Base-by-base conservation (phyloP, 2,888 invertebrate species). In the Fragum sueziense region DNA sequence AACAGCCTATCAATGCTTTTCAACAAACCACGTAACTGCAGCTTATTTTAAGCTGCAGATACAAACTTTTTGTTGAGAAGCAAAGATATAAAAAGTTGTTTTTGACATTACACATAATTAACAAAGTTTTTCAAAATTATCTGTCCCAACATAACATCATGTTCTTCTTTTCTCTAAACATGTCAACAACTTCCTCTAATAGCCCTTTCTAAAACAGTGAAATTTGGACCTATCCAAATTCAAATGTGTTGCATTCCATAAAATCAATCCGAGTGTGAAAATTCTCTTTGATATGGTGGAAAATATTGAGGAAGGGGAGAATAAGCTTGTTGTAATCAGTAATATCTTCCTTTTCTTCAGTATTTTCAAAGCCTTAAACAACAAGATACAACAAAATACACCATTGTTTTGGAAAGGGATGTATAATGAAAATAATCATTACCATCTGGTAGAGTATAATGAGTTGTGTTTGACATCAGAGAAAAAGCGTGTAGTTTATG, bases 391-490 rank as follows among this genome's bases (percentile, higher is more conserved):
- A 3, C n/a, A 6, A 3, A 47, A 47, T n/a, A 20, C 6, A 47
- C 20, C 20, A 47, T 3, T 6, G 6, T 47, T 6, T 47, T 17
- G n/a, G n/a, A n/a, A n/a, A n/a, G n/a, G n/a, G n/a, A n/a, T n/a
- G n/a, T 41, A 11, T 9, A 17, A 52, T 52, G 22, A n/a, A 52
- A 52, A 52, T 52, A 11, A 11, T 22, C 25, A 82, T 73, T 78
- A 93, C 93, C 93, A 88, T 83, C 74, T 37, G 93, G 93, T 6
- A 93, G 71, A 29, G 67, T 47, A 82, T 93, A 93, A 3, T 85
- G 33, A 22, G 83, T 84, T 17, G 79, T 68, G 29, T 88, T 76
- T 14, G 74, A 62, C 1, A 70, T 33, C 22, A 93, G 78, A 25
- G 85, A 74, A 14, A 93, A 73, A 31, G 85, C 77, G 65, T 90